Base-by-base conservation (phyloP, 2,113 vertebrate genomes). In the Emydocephalus ijimae region DNA sequence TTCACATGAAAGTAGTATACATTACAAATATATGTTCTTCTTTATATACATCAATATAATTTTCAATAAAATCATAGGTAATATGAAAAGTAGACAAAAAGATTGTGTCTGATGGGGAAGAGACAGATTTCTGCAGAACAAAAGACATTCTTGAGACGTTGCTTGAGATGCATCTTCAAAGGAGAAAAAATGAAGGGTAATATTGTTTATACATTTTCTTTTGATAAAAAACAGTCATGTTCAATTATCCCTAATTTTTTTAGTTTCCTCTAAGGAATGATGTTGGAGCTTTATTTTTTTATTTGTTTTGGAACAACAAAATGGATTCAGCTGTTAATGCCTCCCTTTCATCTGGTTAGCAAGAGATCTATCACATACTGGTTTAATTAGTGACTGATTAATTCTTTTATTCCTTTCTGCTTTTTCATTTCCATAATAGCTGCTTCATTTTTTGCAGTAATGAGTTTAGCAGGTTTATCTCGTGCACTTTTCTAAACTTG, bases 11-110 rank as follows among this genome's bases (percentile, higher is more conserved):
- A 94, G 91, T 89, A 95, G 5, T 85, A 92, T 93, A 92, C 89
- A 92, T 88, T 91, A 87, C 1, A 89, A 94, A 95, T 86, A 94
- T 91, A 87, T 94, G 57, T 95, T 86, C 92, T 93, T 94, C 20
- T 93, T 94, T 93, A 92, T 93, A 92, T 89, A 89, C 74, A 94
- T 88, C 7, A 85, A 69, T 92, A 88, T 87, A 90, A 24, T 64
- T 85, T 87, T 87, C 48, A 87, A 64, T 52, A 92, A 93, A 93
- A 87, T 56, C 74, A 86, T 50, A 64, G 69, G 8, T 18, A 48
- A 23, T n/a, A n/a, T 3, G 81, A 10, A 91, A 52, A 57, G 55
- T 64, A 88, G 34, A 61, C 89, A 45, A 18, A 92, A 90, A 87
- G 29, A 54, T 57, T 89, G 5, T 89, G 10, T 45, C 45, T 87